Base-by-base conservation (phyloP, 1,140 invertebrate genomes). In the Sarcophaga peregrina region DNA sequence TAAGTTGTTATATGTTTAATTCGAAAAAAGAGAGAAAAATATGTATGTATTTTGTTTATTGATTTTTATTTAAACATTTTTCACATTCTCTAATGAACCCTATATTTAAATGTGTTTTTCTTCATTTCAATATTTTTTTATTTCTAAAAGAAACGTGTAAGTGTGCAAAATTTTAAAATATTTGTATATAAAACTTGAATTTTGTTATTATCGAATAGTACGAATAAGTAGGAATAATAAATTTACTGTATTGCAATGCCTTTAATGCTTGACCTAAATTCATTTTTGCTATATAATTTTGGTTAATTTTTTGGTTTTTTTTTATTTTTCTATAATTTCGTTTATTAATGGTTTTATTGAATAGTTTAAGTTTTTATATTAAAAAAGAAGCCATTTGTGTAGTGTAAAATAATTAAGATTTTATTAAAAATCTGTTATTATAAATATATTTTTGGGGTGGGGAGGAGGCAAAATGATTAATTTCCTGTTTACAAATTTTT, bases 401-500 rank as follows among this genome's bases (percentile, higher is more conserved):
- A n/a, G 15, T 20, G n/a, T 78, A 78, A n/a, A 75, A 47, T 20
- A 52, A 52, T 78, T 78, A 46, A 9, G 8, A 52, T 10, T 78
- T 50, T 76, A n/a, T 76, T 74, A 45, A 45, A 74, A 45, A 45
- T 74, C 46, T 50, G 13, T 6, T 11, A 8, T 50, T 78, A 20
- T 72, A 72, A 72, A 72, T 9, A 11, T n/a, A 20, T 68, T 68
- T 68, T 68, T 68, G 62, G 7, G 54, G 4, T 37, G 13, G 54
- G 52, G 54, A 58, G 54, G 54, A n/a, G 54, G 54, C 6, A 62
- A 62, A 52, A 9, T 47, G 25, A 81, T 62, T 68, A 25, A 20
- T 81, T 81, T 81, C 45, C 37, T 62, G 80, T 81, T 81, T 81
- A 81, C 50, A 58, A 54, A 58, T 62, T 54, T 9, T 52, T 81